A percentile compares a stretch with the other conserved stretches of the same genome.
Conservation (phyloP, 2,797 vertebrate genomes). For the Enteromius trimaculatus region DNA sequence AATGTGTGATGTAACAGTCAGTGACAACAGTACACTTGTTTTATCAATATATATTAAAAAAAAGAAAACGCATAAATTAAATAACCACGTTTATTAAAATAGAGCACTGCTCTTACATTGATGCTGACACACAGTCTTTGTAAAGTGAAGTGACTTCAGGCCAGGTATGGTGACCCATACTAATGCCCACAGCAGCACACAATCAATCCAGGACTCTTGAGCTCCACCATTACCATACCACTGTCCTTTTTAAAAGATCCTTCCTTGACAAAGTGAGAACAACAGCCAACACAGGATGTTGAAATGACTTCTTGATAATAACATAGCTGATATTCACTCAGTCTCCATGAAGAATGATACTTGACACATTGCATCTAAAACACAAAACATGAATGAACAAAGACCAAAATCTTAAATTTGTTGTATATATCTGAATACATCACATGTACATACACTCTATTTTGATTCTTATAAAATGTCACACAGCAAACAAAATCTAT, state of each 20-base stretch:
- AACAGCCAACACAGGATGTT: not conserved
- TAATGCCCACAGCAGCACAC: not conserved
- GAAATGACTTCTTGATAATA: not conserved
- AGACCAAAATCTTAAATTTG: not conserved
- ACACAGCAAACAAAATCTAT: not conserved
- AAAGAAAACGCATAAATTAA: not conserved
- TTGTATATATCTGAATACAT: not conserved
- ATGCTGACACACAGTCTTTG: not conserved
- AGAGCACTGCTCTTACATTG: not conserved
- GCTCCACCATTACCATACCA: not conserved
- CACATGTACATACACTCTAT: not conserved
- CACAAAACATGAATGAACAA: conserved; percentile 17
- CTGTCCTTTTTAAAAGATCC: not conserved
- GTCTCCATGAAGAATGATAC: conserved; percentile 75
- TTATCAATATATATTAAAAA: too few relatives aligned
- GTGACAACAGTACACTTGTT: not conserved
- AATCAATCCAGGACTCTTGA: not conserved
- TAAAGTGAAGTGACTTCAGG: too few relatives aligned
- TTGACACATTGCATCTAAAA: conserved; percentile 74
- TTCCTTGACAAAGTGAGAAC: not conserved
- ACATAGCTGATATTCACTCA: conserved; percentile 25
- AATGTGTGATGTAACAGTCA: not conserved
- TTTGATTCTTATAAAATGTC: not conserved
- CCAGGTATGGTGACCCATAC: too few relatives aligned
- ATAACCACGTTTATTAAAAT: conserved; percentile 10